Evolutionary conservation across 1,140 invertebrate genomes (phyloP), one percentile per base, ranked within the genome.

Genomic region (Drosophila asahinai): DNA sequence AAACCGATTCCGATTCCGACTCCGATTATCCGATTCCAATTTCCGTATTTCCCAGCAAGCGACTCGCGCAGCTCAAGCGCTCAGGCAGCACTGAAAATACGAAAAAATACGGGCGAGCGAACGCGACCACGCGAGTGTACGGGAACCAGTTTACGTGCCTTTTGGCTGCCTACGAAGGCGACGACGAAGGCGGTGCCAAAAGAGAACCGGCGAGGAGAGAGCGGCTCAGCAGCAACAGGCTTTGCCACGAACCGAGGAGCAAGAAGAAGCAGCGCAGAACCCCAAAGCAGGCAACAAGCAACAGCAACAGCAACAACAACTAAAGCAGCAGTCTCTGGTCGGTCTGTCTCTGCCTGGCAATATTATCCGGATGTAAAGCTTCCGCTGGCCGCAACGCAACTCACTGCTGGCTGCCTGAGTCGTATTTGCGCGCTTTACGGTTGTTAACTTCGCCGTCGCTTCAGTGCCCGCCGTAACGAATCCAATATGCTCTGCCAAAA

Each of bases 81-180:
- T 86, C 73, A 81, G 63, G 42, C 74, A 83, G 72, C 74, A 81
- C 67, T 77, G 61, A 82, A 61, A 80, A 79, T 42, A 71, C 70
- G 63, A 67, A 71, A 42, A 77, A 83, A 51, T 86, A 87, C 84
- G 84, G 84, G 81, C 81, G 86, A 74, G 74, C 76, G 65, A 65
- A 36, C 33, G 45, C 57, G 71, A 80, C 68, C 64, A 52, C 68
- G 68, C 27, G 65, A 51, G 52, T 63, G 55, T 65, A 67, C 71
- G 58, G 66, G 72, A 68, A 91, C 87, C 87, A 89, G 87, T 87
- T 91, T 86, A 90, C 86, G 82, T 86, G 81, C 86, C 86, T 90
- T 90, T 86, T 90, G 83, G 83, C 83, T 77, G 62, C 62, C 30
- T 14, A 48, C 72, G 52, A 68, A 65, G 65, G 77, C 72, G 58